phyloP scores from a whole-genome alignment of 2,888 invertebrate species.

The Acrobasis consociella region DNA sequence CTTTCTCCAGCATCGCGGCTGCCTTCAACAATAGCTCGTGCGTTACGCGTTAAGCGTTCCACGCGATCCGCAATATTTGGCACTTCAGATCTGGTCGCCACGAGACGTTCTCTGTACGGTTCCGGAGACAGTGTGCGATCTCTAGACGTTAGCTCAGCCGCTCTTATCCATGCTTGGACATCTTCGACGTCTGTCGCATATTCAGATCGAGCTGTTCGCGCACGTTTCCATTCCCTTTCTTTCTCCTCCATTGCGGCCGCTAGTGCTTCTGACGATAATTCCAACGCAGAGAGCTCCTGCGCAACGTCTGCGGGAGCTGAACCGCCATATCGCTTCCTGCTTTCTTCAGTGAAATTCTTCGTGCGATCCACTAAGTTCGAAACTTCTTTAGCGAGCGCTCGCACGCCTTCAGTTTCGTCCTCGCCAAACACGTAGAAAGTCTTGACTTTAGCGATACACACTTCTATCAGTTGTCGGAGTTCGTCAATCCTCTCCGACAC shows the following conservation, averaged over 20 bases:
- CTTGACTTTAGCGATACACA: slow-evolving; percentile 85
- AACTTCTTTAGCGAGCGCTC: slow-evolving; percentile 81
- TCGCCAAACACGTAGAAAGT: slow-evolving; percentile 90
- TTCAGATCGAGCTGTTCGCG: slow-evolving; percentile 90
- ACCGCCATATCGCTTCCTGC: slow-evolving; percentile 84
- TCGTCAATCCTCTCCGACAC: slow-evolving; percentile 87
- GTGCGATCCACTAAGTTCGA: slow-evolving; percentile 81
- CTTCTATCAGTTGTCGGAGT: slow-evolving; percentile 86
- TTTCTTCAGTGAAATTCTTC: slow-evolving; percentile 82
- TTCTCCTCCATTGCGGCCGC: slow-evolving; percentile 93
- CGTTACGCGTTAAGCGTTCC: slow-evolving; percentile 90
- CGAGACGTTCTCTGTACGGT: slow-evolving; percentile 89
- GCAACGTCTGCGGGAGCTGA: slow-evolving; percentile 89
- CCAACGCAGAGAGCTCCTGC: slow-evolving; percentile 91
- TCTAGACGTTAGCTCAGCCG: slow-evolving; percentile 91
- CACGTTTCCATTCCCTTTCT: slow-evolving; percentile 93
- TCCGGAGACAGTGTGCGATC: slow-evolving; percentile 91
- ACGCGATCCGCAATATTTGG: slow-evolving; percentile 88
- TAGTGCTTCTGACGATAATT: slow-evolving; percentile 90
- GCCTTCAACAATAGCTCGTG: slow-evolving; percentile 90
- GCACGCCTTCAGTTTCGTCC: slow-evolving; percentile 85
- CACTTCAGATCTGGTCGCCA: slow-evolving; percentile 89
- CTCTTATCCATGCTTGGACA: slow-evolving; percentile 91
- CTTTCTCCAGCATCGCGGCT: slow-evolving; percentile 90
- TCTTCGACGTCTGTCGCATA: slow-evolving; percentile 91